phyloP scores from a whole-genome alignment of 2,888 invertebrate genomes.

The Parasteatoda lunata region DNA sequence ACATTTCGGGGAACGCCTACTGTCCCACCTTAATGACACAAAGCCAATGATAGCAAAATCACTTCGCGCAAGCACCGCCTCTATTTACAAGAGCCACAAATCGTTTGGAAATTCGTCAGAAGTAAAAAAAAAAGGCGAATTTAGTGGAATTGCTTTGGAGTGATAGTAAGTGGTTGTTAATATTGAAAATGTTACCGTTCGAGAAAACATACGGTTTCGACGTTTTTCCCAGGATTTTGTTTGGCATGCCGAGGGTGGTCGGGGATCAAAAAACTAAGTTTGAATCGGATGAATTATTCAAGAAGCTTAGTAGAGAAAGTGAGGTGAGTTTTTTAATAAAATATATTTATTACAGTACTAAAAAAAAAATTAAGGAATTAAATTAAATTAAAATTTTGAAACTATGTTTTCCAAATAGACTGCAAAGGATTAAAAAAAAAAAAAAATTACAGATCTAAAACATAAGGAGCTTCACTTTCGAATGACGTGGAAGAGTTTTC shows the following conservation, averaged over 20 bases:
- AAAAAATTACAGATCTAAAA: no score
- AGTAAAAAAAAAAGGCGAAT: background rate
- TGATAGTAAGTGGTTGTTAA: background rate
- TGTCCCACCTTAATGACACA: conserved; percentile 37
- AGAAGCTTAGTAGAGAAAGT: conserved; percentile 92
- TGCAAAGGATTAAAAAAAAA: no score
- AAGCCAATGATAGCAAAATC: conserved; percentile 46
- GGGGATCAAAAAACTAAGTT: conserved; percentile 97
- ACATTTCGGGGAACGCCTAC: conserved; percentile 12
- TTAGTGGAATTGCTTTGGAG: background rate
- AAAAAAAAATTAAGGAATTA: no score
- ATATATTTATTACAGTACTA: no score
- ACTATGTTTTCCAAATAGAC: no score
- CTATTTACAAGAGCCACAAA: conserved; percentile 2
- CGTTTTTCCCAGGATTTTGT: conserved; percentile 79
- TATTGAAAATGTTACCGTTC: conserved; percentile 43
- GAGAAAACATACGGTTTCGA: conserved; percentile 20
- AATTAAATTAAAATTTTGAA: no score
- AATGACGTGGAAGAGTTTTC: no score
- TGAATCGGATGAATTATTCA: conserved; percentile 95
- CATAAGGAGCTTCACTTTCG: no score
- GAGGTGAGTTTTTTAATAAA: conserved; percentile 81
- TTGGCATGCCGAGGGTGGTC: conserved; percentile 97
- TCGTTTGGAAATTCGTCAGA: background rate
- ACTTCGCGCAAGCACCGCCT: background rate